Conservation (phyloP, 2,113 vertebrate genomes). For the Nanorana parkeri region DNA sequence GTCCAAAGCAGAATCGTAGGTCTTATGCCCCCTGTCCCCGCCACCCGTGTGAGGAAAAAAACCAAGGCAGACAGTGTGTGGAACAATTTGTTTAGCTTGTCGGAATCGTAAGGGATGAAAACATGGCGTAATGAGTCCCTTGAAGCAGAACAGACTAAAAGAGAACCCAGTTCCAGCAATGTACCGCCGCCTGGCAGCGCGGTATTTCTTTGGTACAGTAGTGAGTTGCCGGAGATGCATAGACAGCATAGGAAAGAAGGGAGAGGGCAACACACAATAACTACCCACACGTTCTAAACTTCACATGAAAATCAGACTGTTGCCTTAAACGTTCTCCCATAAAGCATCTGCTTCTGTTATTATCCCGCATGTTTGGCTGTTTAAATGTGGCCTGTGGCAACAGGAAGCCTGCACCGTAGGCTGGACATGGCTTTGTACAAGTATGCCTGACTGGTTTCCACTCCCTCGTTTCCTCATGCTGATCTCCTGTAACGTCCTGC, state of each 20-base stretch:
- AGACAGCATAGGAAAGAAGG: constrained; percentile 78
- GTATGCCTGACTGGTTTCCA: not conserved
- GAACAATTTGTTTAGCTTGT: constrained; percentile 7
- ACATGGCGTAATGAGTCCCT: constrained; percentile 21
- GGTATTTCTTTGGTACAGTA: constrained; percentile 85
- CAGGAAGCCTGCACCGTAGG: not conserved
- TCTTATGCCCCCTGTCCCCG: not conserved
- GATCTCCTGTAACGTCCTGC: constrained; percentile 18
- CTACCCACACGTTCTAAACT: not conserved
- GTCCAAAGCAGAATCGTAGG: not conserved
- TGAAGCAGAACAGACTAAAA: constrained; percentile 40
- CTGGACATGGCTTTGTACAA: not conserved
- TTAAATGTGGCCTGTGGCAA: not conserved
- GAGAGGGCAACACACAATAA: constrained; percentile 46
- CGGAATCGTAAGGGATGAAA: constrained; percentile 2
- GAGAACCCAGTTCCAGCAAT: not conserved
- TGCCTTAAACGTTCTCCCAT: not conserved
- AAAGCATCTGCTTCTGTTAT: not conserved
- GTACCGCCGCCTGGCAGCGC: not conserved
- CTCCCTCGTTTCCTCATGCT: not conserved
- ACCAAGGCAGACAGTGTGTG: not conserved
- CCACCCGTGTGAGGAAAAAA: not conserved
- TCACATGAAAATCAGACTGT: not conserved
- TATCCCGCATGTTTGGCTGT: not conserved
- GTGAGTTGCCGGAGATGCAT: constrained; percentile 88